Evolutionary conservation across 2,113 vertebrate species (phyloP), one percentile per base, ranked within the genome.

Genomic region (Petromus typicus): DNA sequence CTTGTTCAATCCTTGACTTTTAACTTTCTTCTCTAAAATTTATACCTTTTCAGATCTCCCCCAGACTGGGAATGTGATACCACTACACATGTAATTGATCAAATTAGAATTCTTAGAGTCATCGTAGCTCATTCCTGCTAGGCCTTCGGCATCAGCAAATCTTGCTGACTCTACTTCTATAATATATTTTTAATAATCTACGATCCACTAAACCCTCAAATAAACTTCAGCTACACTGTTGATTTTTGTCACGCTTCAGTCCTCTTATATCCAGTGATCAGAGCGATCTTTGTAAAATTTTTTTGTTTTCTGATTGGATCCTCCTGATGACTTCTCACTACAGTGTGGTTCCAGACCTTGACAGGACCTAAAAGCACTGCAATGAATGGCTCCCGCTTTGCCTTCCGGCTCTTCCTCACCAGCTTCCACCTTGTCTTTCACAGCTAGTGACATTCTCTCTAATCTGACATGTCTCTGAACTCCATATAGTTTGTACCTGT

Each of bases 251-350:
- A 88, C 27, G 22, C 76, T 79, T 54, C 27, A 67, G 57, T 66
- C 22, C 73, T 9, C 69, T 78, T n/a, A 78, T 51, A 78, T 56
- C 37, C 34, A 71, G 1, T 1, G 1, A 43, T 87, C 75, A 43
- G 34, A 86, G 43, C 56, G 14, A 64, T 78, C 67, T 82, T 83
- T 32, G 48, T 87, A 82, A 90, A 87, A 87, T 83, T 40, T 16
- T 91, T n/a, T 88, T 32, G 45, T 43, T 85, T 25, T 27, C 12
- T 69, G 79, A 17, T 34, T 89, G 54, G 43, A n/a, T 93, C 30
- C 2, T 86, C 75, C 83, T 67, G 48, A 27, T 91, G 67, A 12
- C 16, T 94, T 95, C 95, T 57, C 9, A 22, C 90, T 94, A 84
- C 1, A 30, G 40, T 84, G 75, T 43, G 76, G n/a, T 27, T 12